Evolutionary conservation across 2,888 invertebrate genomes (phyloP).

Genomic region (Torymus tubicola): DNA sequence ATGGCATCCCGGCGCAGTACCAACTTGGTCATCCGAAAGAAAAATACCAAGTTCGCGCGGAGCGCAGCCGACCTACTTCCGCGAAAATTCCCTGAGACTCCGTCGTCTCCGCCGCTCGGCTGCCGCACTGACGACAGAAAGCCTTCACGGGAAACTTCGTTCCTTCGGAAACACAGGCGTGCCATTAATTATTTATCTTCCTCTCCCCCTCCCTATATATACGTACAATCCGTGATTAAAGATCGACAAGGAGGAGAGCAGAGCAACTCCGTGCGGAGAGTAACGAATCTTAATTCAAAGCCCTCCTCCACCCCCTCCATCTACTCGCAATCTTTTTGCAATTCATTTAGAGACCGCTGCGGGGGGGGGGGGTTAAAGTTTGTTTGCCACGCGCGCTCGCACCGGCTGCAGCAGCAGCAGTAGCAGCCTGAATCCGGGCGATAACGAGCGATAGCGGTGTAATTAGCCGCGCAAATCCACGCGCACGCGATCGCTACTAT

Average conservation of each 20-base stretch:
- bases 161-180: no score
- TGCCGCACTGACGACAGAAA: background rate
- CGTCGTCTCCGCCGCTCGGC: background rate
- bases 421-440: slow-evolving; percentile 31
- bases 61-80: slow-evolving; percentile 22
- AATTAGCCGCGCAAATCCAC: slow-evolving; percentile 39
- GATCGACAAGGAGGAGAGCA: slow-evolving; percentile 11
- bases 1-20: background rate
- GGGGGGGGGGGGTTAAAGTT: slow-evolving; percentile 8
- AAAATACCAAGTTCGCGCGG: slow-evolving; percentile 14
- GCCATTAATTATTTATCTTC: slow-evolving; percentile 37
- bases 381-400: slow-evolving; percentile 12
- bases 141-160: no score
- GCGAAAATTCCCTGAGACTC: background rate
- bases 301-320: background rate
- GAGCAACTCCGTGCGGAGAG: background rate
- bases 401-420: no score
- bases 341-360: slow-evolving; percentile 8
- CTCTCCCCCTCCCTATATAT: no score
- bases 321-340: slow-evolving; percentile 18
- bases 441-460: slow-evolving; percentile 49
- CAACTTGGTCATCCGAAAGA: slow-evolving; percentile 10
- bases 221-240: slow-evolving; percentile 31
- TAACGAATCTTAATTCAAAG: slow-evolving; percentile 39
- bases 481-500: background rate